Evolutionary conservation across 2,888 invertebrate genomes (phyloP), one percentile per base, ranked within the genome.

Genomic region (Ametastegia equiseti): DNA sequence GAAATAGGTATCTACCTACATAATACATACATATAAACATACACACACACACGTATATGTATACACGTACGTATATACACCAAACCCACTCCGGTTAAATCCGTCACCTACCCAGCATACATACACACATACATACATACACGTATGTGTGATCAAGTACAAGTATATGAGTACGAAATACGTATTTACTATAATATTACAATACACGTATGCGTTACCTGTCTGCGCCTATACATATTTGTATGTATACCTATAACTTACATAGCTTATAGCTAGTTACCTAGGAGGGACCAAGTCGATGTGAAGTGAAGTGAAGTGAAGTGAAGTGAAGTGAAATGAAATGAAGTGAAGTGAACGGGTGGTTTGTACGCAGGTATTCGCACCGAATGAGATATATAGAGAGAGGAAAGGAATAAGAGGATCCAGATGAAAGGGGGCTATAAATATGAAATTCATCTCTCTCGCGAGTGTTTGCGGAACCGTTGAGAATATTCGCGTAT

Each of bases 1-100:
- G 86, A 89, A 89, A 89, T 88, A 88, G 65, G 33, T 39, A 33
- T 2, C 65, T 36, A 36, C 7, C 19, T 6, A 42, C 42, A 42
- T 42, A 42, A 9, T 9, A 42, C 9, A 5, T 6, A 9, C 42
- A 42, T 5, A 5, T 42, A 42, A n/a, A n/a, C n/a, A 19, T 50
- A n/a, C n/a, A 13, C n/a, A n/a, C 13, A 50, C 23, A 54, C 7
- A 23, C 23, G 1, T 23, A 50, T 1, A 15, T 7, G 3, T 54
- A 54, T 15, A 9, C 5, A 54, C 5, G n/a, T 19, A 65, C 15
- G 11, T 30, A 63, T 13, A 2, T 1, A 19, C 4, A 57, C 2
- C n/a, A n/a, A n/a, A n/a, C n/a, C n/a, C n/a, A n/a, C n/a, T 30
- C n/a, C n/a, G 65, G 19, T 65, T 33, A 36, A 36, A 65, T 39